phyloP scores from a whole-genome alignment of 2,797 vertebrate genomes.

The Epinephelus awoara region DNA sequence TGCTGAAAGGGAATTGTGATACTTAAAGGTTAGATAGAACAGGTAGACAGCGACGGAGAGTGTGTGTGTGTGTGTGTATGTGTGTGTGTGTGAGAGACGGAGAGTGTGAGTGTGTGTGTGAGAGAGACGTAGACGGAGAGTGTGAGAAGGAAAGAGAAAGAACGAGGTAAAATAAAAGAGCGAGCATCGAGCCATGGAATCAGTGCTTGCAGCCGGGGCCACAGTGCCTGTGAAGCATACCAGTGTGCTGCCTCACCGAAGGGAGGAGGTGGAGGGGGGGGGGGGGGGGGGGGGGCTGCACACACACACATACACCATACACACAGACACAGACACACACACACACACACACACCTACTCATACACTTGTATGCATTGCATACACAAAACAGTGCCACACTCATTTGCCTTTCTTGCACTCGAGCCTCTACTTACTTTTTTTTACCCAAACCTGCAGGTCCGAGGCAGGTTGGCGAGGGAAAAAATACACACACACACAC shows the following conservation, averaged over 20 bases:
- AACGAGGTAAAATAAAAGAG: constrained; percentile 16
- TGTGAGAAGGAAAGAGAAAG: constrained; percentile 9
- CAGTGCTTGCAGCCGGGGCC: constrained; percentile 68
- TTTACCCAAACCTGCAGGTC: constrained; percentile 50
- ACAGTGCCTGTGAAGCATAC: constrained; percentile 81
- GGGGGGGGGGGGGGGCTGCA: constrained; percentile 4
- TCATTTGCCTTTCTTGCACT: constrained; percentile 36
- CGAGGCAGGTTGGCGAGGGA: constrained; percentile 45
- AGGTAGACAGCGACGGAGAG: constrained; percentile 36
- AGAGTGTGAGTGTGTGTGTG: no score
- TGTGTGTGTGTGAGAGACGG: no score
- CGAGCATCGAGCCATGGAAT: constrained; percentile 39
- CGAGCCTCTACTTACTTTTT: constrained; percentile 54
- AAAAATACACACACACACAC: not conserved
- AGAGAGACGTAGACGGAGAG: no score
- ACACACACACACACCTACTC: constrained; percentile 23
- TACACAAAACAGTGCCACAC: constrained; percentile 46
- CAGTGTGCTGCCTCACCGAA: constrained; percentile 73
- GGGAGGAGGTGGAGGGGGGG: constrained; percentile 34
- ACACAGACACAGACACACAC: constrained; percentile 29
- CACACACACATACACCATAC: constrained; percentile 27
- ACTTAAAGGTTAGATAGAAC: constrained; percentile 26
- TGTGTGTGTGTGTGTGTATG: no score
- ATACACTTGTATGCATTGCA: constrained; percentile 30
- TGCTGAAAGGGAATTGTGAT: constrained; percentile 22